Evolutionary conservation across 2,888 invertebrate species (phyloP), one percentile per base, ranked within the genome.

Genomic region (Chrysolina oricalcia): DNA sequence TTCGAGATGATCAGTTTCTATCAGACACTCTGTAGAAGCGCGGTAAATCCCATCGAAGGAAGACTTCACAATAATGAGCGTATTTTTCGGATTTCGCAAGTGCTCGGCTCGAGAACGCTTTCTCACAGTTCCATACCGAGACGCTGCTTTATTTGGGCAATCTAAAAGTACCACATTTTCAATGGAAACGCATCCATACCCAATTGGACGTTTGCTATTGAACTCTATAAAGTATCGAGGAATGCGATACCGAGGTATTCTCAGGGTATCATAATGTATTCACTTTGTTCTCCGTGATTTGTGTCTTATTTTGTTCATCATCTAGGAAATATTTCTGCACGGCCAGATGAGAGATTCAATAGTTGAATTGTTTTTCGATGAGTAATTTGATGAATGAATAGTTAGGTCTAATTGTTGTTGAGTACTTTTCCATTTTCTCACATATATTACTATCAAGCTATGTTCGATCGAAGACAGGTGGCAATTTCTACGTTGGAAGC

Each of bases 121-220:
- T 86, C 86, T 85, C 86, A 85, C 84, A 83, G 81, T 79, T 75
- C 84, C 85, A 83, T 85, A 85, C 82, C 81, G 78, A 85, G 84
- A 78, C 79, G 80, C 78, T 78, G 77, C 86, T 86, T 81, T 85
- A 86, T 86, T 85, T 85, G 86, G 86, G 77, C 81, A 83, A 83
- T 83, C 85, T 83, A 84, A 84, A 85, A 83, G 80, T 74, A 78
- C 79, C 75, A 78, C 80, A 81, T 82, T 84, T 80, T 84, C 84
- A 83, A 84, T 85, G 84, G 84, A 81, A 80, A 82, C 72, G 78
- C 75, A 73, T 76, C 76, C 27, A n/a, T 17, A 27, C 27, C 27
- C 77, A 78, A 80, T 78, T 75, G 72, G 70, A 77, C 73, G 74
- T 73, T 77, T 69, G 69, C 79, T 70, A 75, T 78, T 81, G 79